Base-by-base conservation (phyloP, 2,888 invertebrate species). In the Rhopalosiphum nymphaeae region DNA sequence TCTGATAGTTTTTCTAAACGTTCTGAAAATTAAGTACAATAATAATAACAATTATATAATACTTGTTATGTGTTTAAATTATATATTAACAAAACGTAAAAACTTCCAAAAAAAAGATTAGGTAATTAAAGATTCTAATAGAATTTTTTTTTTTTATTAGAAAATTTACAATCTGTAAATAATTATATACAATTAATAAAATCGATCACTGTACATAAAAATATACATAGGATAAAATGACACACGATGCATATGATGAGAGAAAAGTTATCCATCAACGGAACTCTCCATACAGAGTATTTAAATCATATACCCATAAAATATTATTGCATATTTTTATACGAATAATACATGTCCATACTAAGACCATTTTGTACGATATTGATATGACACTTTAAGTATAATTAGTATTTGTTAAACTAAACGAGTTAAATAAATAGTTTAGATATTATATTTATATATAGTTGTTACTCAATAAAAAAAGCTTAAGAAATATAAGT, bases 1-100 rank as follows among this genome's bases (percentile, higher is more conserved):
- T 93, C 93, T 7, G 44, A 36, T 25, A 93, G 26, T 89, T 93
- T 93, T 42, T 56, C 93, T n/a, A 93, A 89, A 56, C 89, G 93
- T 84, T n/a, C 93, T 93, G 53, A 67, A 89, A 92, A 78, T 49
- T 26, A 67, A 21, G 36, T 16, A 67, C 1, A n/a, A 2, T n/a
- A 67, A 36, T 16, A 67, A 1, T 36, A 21, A 67, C 7, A 36
- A n/a, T 36, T 16, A 67, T 0, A 16, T 16, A 67, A 36, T 36
- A 36, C 67, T 67, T 5, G n/a, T 16, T n/a, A 36, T 29, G 13
- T 67, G 13, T 67, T 13, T 36, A 67, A 67, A 67, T 67, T 16
- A 67, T 67, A 13, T 21, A 36, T 67, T 67, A 16, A 21, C 16
- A 67, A 67, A 67, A 67, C 21, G 4, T 10, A 67, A n/a, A n/a